Evolutionary conservation across 2,888 invertebrate genomes (phyloP), one percentile per base, ranked within the genome.

Genomic region (Melanotus villosus): DNA sequence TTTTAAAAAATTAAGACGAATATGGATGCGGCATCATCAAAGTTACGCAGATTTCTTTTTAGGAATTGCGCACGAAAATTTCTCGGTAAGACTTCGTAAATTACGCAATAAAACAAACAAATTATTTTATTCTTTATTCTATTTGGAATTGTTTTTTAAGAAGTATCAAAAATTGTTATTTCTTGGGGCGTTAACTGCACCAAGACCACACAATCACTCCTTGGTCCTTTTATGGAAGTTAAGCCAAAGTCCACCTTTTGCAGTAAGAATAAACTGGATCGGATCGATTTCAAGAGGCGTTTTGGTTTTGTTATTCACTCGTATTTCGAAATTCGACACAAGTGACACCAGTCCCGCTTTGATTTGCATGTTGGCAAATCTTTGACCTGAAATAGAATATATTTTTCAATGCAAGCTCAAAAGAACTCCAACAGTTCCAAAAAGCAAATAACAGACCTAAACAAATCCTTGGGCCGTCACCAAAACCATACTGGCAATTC

Each of bases 391-490:
- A 41, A 16, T 5, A 41, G 14, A 12, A 12, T 38, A 12, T 38
- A 7, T 16, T 18, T 12, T 2, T 2, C 6, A 2, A 10, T 10
- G 3, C 2, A 2, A 10, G 3, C 10, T 6, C 6, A 34, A 2
- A 34, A 10, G n/a, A 34, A 6, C 3, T n/a, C 2, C 9, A 34
- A 10, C 4, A n/a, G n/a, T n/a, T n/a, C n/a, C n/a, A n/a, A n/a
- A n/a, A n/a, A n/a, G n/a, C n/a, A n/a, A n/a, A n/a, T n/a, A n/a
- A 57, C 66, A 68, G 73, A 81, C 82, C 82, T 68, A 82, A 67
- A 63, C 82, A 82, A 54, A 69, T 71, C 38, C 82, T 73, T 1
- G 80, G 82, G n/a, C 82, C 82, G 41, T 79, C 80, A 1, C 81
- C 81, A 66, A 81, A 82, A 0, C 80, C 78, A 50, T 81, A 41